Conservation (phyloP, 1,140 invertebrate species). For the Uloborus diversus region DNA sequence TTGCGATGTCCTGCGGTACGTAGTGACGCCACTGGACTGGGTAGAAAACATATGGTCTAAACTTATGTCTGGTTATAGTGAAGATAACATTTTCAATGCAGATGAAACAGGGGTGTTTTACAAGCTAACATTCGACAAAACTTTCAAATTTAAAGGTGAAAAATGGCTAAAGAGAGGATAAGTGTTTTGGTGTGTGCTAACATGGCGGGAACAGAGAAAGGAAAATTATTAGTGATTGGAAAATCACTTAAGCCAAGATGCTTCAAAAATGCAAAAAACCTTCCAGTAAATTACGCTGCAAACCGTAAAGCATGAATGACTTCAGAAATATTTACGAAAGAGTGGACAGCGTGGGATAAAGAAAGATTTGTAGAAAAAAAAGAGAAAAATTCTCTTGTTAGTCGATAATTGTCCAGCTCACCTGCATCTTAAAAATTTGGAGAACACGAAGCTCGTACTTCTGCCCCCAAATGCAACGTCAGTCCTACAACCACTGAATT, state of each 20-base stretch:
- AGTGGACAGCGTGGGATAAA: background rate
- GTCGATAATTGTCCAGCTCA: background rate
- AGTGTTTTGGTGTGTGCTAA: background rate
- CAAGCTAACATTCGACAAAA: slow-evolving; percentile 30
- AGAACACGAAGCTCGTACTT: background rate
- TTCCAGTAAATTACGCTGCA: too few relatives aligned
- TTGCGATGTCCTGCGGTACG: too few relatives aligned
- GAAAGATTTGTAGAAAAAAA: background rate
- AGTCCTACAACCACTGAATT: background rate
- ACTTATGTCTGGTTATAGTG: slow-evolving; percentile 51
- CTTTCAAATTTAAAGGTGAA: too few relatives aligned
- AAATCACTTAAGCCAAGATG: background rate
- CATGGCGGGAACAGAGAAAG: background rate
- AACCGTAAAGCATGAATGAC: background rate
- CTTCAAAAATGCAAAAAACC: too few relatives aligned
- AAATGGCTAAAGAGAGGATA: background rate
- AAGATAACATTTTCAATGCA: slow-evolving; percentile 58
- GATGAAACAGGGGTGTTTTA: slow-evolving; percentile 58
- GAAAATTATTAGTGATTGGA: background rate
- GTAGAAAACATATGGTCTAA: slow-evolving; percentile 49
- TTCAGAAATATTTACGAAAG: background rate
- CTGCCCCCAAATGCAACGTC: background rate
- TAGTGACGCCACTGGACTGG: too few relatives aligned
- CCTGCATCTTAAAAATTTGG: background rate
- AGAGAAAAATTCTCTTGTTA: background rate